Evolutionary conservation across 2,797 vertebrate species (phyloP), one percentile per base, ranked within the genome.

Genomic region (Craterocephalus amniculus): DNA sequence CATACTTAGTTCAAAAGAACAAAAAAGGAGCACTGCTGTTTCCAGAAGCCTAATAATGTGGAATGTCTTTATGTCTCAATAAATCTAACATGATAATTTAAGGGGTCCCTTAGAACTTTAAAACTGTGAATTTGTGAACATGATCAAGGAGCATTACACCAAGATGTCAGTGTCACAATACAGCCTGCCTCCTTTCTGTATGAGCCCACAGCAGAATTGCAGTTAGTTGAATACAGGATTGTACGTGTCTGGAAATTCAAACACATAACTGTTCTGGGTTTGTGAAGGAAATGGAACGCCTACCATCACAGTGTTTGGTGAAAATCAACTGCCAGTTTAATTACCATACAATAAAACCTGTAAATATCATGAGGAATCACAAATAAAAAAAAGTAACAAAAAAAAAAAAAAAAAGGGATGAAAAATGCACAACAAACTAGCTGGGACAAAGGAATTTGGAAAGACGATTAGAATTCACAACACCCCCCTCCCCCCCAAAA

Each of bases 231-330:
- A 90, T 83, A 91, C 79, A 89, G 88, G 87, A 91, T 90, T 88
- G 88, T 83, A 87, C 62, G 36, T 24, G 75, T 86, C 75, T 89
- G 78, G 65, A 86, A 86, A 84, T 83, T 74, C 49, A 81, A 85
- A 90, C 76, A 75, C 62, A 89, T 80, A 82, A 72, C 20, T 32
- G 76, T 86, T 88, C 83, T 77, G 61, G 79, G 84, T 67, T 83
- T 82, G 82, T 85, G 89, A 89, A 91, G 86, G 83, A 81, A 91
- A 94, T 89, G 91, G 84, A 93, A 91, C 85, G 86, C 83, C 91
- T 91, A 93, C 90, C 88, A 88, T 94, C 97, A 98, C 97, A 98
- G 96, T 98, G 96, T 96, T 97, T 95, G 95, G 96, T 98, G 96
- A 94, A 94, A 94, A 94, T 94, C 88, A 93, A 95, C 92, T 93